phyloP scores from a whole-genome alignment of 2,113 vertebrate genomes.

The Rhinoderma darwinii region DNA sequence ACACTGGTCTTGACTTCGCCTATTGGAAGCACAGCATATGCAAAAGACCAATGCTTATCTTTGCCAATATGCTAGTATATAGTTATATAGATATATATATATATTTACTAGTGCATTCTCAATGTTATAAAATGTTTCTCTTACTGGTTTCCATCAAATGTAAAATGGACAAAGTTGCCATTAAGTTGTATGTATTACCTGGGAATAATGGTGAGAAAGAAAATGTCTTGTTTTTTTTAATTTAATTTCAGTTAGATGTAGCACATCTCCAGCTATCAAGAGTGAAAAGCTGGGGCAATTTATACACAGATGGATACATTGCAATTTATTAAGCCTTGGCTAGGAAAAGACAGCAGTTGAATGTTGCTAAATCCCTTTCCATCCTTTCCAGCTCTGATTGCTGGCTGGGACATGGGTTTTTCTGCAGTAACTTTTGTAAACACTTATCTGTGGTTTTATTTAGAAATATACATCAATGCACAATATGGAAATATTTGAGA shows the following conservation, averaged over 20 bases:
- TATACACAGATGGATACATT: conserved; percentile 46
- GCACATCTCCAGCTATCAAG: conserved; percentile 31
- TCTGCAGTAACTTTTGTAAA: conserved; percentile 44
- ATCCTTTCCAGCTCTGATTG: conserved; percentile 47
- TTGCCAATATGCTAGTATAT: not conserved
- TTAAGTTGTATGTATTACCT: conserved; percentile 14
- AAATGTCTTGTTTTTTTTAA: not conserved
- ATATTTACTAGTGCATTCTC: not conserved
- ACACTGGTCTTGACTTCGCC: no score
- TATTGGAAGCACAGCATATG: not conserved
- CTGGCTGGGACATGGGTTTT: conserved; percentile 33
- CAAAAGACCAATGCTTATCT: not conserved
- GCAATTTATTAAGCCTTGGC: conserved; percentile 47
- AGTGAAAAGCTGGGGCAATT: conserved; percentile 45
- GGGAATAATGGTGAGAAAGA: conserved; percentile 7
- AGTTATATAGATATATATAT: not conserved
- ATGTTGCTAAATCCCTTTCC: conserved; percentile 45
- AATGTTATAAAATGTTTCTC: not conserved
- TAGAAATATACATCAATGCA: not conserved
- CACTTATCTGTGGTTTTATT: conserved; percentile 33
- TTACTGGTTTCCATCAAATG: not conserved
- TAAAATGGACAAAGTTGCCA: not conserved
- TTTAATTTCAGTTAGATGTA: conserved; percentile 23
- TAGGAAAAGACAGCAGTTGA: conserved; percentile 46
- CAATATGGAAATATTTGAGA: not conserved